Evolutionary conservation across 1,140 invertebrate species (phyloP), one percentile per base, ranked within the genome.

Genomic region (Whitmania pigra): DNA sequence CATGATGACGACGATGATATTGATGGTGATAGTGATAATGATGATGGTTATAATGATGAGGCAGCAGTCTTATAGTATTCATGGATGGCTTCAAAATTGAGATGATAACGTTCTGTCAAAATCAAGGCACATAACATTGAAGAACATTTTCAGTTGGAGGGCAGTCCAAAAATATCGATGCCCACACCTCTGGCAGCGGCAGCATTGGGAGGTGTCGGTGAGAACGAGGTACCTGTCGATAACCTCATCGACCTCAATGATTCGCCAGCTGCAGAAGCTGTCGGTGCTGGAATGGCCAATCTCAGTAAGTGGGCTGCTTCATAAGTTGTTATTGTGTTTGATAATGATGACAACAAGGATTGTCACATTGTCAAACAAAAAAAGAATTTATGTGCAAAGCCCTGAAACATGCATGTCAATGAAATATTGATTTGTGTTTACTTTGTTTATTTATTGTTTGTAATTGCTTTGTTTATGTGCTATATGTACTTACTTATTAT

Each of bases 171-270:
- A 20, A 27, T 3, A 3, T 31, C 60, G 22, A 20, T 9, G 18
- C 9, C 22, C 2, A 25, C 29, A 20, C 29, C 29, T 63, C 60
- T 36, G 67, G 9, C 67, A 13, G 36, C 43, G 13, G 49, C 69
- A 53, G n/a, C 67, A n/a, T 2, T 49, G 22, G 25, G 25, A 73
- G 71, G 71, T 77, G 18, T 67, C 27, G 76, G 76, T 78, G 75
- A 79, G 80, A 75, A 75, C 80, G 84, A 75, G 67, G 80, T 80
- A 53, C 79, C 80, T 25, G 80, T 82, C 67, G 77, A 76, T 71
- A 80, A 81, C 68, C 80, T 90, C 43, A 90, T 90, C 76, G 88
- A 90, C 82, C 84, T 89, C 49, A 87, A 85, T 25, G 87, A 86
- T 71, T 82, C 82, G 54, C 77, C 71, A 67, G 53, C 75, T 20